Conservation (phyloP, 2,888 invertebrate species). For the Didymodactylos carnosus region DNA sequence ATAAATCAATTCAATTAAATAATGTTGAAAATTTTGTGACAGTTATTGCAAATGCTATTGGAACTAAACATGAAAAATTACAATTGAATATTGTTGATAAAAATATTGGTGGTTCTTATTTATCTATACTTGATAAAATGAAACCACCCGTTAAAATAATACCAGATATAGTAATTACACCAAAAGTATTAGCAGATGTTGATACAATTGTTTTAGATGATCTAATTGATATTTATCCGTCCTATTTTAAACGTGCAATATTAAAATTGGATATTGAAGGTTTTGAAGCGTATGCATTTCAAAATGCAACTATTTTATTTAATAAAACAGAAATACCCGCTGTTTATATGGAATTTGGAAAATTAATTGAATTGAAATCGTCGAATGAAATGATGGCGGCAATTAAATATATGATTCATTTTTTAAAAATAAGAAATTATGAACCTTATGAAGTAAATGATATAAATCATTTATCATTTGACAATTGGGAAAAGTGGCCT, state of each 20-base stretch:
- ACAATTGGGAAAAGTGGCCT: slow-evolving; percentile 11
- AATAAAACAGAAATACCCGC: slow-evolving; percentile 12
- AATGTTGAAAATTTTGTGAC: slow-evolving; percentile 18
- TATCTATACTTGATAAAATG: not conserved
- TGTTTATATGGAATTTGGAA: slow-evolving; percentile 16
- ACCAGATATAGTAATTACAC: too few relatives aligned
- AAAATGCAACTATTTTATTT: slow-evolving; percentile 13
- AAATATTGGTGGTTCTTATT: slow-evolving; percentile 22
- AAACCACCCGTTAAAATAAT: not conserved
- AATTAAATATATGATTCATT: slow-evolving; percentile 5
- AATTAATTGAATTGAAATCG: not conserved
- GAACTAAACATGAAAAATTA: slow-evolving; percentile 18
- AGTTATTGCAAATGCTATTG: slow-evolving; percentile 21
- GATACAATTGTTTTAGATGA: slow-evolving; percentile 10
- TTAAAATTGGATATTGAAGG: slow-evolving; percentile 16
- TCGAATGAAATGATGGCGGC: not conserved
- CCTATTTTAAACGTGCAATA: slow-evolving; percentile 10
- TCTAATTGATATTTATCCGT: slow-evolving; percentile 4
- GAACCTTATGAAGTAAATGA: not conserved
- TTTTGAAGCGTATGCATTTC: slow-evolving; percentile 15
- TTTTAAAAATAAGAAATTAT: slow-evolving; percentile 5
- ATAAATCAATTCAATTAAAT: slow-evolving; percentile 18
- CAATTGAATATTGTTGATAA: slow-evolving; percentile 18
- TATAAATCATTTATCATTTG: not conserved
- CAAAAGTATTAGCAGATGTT: not conserved